Base-by-base conservation (phyloP, 1,140 invertebrate species). In the Drosophila ercepeae region DNA sequence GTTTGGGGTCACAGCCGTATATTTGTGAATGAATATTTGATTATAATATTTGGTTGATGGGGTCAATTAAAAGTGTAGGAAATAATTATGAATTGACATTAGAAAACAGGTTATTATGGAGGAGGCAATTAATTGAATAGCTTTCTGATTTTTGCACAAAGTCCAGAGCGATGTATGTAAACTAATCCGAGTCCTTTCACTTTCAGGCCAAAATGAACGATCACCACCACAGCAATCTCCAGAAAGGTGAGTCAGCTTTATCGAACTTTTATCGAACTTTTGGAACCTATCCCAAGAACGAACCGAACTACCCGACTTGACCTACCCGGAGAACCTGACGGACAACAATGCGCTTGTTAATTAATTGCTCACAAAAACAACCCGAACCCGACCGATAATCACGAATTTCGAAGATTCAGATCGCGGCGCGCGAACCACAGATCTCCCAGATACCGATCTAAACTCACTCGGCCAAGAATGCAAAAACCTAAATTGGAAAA, bases 171-270 rank as follows among this genome's bases (percentile, higher is more conserved):
- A 39, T 19, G 29, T n/a, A 49, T 41, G 32, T 55, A 29, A 11
- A 13, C 11, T 60, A 60, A 64, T 63, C 21, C n/a, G 54, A 34
- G 3, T 52, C 25, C 23, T 72, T 23, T 82, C 41, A 50, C 21
- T 75, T 93, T 92, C 91, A 94, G 93, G 93, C 93, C 50, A 94
- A 94, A 89, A 94, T 93, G 93, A 93, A 92, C 57, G 93, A 93
- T 70, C 92, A 91, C 64, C 90, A 86, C 29, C 81, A 91, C 54
- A 89, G 78, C 39, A 91, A 91, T 69, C 70, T 91, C 48, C 91
- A 91, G 73, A 91, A 91, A 90, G 89, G 91, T 91, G 69, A 90
- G 72, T 81, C 58, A 60, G n/a, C 25, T 21, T n/a, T n/a, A n/a
- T n/a, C n/a, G n/a, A n/a, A n/a, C n/a, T n/a, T n/a, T n/a, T n/a